Evolutionary conservation across 2,113 vertebrate genomes (phyloP), one percentile per base, ranked within the genome.

Genomic region (Stegastes partitus): DNA sequence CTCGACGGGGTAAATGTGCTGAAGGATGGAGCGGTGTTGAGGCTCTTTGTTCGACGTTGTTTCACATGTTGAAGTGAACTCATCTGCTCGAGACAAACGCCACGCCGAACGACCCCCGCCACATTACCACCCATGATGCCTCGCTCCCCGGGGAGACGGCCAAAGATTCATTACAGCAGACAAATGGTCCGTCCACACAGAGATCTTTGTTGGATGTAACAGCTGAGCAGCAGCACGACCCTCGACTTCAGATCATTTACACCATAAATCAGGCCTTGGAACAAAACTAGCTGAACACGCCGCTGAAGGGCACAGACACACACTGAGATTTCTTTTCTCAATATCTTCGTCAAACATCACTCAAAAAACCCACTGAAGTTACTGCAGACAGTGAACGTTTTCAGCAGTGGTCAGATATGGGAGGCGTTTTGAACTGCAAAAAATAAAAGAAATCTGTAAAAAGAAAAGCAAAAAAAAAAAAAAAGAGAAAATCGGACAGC

Each of bases 61-160:
- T 90, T 80, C 82, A 82, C 82, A 84, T 78, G 81, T 79, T 76
- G 85, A 57, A 83, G 26, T 34, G 22, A 75, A 39, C 59, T 89
- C 80, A 70, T 81, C 64, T 55, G 68, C 39, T 64, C 1, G 11
- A 58, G 68, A 62, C 22, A 39, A 68, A 57, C n/a, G 7, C 11
- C 39, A n/a, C 51, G 73, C 70, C 78, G 81, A 78, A 76, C 81
- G 88, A 86, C 77, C 79, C 77, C 68, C 6, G 25, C 61, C 77
- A 34, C 82, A 74, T 82, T 70, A 84, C 86, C 88, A 82, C 84
- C 84, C 86, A 49, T 70, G 74, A 67, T 51, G 84, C 68, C 34
- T 67, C 1, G 6, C 77, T 23, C 79, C 68, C 69, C 71, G 16
- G 50, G 37, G 69, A 69, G 63, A 21, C 10, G 44, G 18, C 37